phyloP scores from a whole-genome alignment of 2,113 vertebrate genomes.

The Gymnarchus niloticus region DNA sequence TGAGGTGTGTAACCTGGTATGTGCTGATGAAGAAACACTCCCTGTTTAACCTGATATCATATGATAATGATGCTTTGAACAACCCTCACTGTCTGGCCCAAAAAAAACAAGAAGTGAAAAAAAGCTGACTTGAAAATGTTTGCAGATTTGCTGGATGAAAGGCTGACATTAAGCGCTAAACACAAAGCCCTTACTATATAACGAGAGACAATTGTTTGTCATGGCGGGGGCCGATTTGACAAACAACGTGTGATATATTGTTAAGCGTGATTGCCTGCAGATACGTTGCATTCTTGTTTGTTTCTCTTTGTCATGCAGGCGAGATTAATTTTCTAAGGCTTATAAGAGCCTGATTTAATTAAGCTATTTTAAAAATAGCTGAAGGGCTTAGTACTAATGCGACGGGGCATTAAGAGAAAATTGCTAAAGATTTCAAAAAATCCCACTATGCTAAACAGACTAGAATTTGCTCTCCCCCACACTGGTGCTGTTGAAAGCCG shows the following conservation, averaged over 20 bases:
- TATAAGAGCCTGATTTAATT: neutral
- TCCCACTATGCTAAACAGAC: neutral
- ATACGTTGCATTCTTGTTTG: neutral
- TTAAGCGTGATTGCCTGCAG: neutral
- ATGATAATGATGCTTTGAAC: neutral
- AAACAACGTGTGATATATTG: neutral
- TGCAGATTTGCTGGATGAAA: too few relatives aligned
- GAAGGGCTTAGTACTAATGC: neutral
- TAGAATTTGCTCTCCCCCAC: neutral
- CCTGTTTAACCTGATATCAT: neutral
- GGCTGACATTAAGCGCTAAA: neutral
- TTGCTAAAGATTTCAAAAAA: too few relatives aligned
- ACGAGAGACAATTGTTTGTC: neutral
- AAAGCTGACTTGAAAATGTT: too few relatives aligned
- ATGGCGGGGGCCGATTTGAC: neutral
- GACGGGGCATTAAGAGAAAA: neutral
- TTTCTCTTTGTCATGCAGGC: too few relatives aligned
- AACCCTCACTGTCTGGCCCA: neutral
- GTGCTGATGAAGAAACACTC: neutral
- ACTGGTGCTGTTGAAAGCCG: neutral
- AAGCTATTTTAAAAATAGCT: slow-evolving; percentile 10
- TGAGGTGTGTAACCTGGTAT: neutral
- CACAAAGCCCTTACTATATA: neutral
- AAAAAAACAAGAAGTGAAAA: too few relatives aligned
- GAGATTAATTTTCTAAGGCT: neutral